Base-by-base conservation (phyloP, 2,888 invertebrate species). In the Lasioglossum vierecki region DNA sequence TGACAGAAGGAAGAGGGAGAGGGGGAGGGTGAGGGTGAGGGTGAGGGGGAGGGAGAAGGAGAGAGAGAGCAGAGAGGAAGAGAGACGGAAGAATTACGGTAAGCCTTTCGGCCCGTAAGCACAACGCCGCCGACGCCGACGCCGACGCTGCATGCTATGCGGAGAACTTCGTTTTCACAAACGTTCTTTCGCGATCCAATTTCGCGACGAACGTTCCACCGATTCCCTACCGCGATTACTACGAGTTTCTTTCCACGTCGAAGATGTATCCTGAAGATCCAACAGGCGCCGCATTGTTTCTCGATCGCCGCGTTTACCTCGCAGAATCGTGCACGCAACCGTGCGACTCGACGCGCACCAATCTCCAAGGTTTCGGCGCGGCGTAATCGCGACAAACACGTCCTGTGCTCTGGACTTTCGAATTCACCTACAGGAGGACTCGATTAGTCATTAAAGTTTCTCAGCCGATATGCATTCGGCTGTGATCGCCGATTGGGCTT, bases 111-210 rank as follows among this genome's bases (percentile, higher is more conserved):
- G 57, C 22, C 80, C 79, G 39, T 76, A 44, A 72, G 53, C 73
- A 41, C 63, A 77, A 76, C 74, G 26, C 49, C 39, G 76, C 53
- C 53, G 53, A 8, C 53, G 53, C 53, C 53, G 49, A 49, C 22
- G 53, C 22, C 53, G 49, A 49, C 22, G 53, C 22, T 22, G 53
- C 22, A 22, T 53, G 53, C 53, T 63, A 30, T 30, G 15, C 2
- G 60, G 30, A 46, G 73, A 2, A 70, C 41, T 81, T 81, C 76
- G 76, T 85, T 82, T 82, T 80, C 79, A 72, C 74, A 72, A 80
- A 49, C 79, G 82, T 78, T 66, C 44, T 13, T 44, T 44, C 82
- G 35, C 79, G 77, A 75, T 75, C 44, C 35, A 85, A 66, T 80
- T 72, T 80, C 73, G 60, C 53, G 49, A n/a, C 15, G n/a, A 53